These are phyloP conservation scores for Dicranocentrus wangi DNA, from an alignment of 2,888 invertebrate species.

Conservation along the genomic window DNA sequence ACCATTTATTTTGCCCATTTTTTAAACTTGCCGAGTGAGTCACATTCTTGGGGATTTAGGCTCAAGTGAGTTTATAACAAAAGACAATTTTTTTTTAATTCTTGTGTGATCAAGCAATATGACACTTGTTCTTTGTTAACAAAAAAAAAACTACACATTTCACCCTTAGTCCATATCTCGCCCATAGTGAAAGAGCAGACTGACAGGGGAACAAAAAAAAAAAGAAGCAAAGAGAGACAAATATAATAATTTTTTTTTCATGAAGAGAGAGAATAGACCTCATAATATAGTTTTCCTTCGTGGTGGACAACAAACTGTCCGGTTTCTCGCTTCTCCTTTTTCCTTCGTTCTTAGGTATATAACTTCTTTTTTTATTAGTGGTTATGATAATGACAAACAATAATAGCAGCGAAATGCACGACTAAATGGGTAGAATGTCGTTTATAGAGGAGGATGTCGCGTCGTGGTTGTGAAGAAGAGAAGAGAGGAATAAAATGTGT, in stretches of 20 bases:
- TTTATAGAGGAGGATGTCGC: constrained; percentile 23
- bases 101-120: constrained; percentile 34
- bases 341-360: no score
- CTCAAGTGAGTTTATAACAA: constrained; percentile 36
- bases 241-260: constrained; percentile 55
- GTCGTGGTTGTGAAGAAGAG: no score
- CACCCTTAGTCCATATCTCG: constrained; percentile 26
- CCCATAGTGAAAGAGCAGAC: constrained; percentile 30
- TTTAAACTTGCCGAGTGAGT: background rate
- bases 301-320: constrained; percentile 47
- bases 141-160: constrained; percentile 50
- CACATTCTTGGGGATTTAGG: constrained; percentile 42
- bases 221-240: constrained; percentile 29
- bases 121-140: constrained; percentile 25
- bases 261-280: constrained; percentile 15
- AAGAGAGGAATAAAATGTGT: no score
- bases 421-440: background rate
- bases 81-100: constrained; percentile 49
- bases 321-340: constrained; percentile 53
- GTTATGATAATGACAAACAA: constrained; percentile 45
- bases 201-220: constrained; percentile 52
- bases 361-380: constrained; percentile 9
- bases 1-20: constrained; percentile 7
- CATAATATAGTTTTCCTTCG: constrained; percentile 11
- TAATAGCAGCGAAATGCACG: constrained; percentile 11